Base-by-base conservation (phyloP, 2,797 vertebrate species). In the Poeciliopsis gracilis region DNA sequence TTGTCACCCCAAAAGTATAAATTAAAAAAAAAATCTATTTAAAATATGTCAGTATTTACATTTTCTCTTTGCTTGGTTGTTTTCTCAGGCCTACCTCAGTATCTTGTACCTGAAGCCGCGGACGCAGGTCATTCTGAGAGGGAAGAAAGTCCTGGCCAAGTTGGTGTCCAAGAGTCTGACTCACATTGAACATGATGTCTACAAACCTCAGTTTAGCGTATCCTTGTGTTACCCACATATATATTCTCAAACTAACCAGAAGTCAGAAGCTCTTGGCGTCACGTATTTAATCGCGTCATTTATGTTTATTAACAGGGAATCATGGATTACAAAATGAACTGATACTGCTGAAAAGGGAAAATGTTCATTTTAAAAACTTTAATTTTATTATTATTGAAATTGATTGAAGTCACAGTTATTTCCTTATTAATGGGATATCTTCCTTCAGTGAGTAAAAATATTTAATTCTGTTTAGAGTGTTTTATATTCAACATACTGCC, bases 51-150 rank as follows among this genome's bases (percentile, higher is more conserved):
- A 3, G 20, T 46, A n/a, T 15, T 53, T 46, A 66, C 9, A 2
- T 23, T 1, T 15, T 57, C 3, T 80, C 5, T 77, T 61, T 74
- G 18, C 87, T n/a, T 83, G 9, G 75, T 20, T 77, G 16, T 45
- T 13, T 6, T 79, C 53, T 66, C 88, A 97, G 96, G 96, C 94
- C 16, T 96, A 96, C 88, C 95, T 96, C 88, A 94, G 95, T 81
- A 94, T 97, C 88, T 91, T 97, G 55, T 97, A 97, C 83, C 93
- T 97, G 92, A 97, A 97, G 87, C 96, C 96, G 15, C 92, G 95
- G 74, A 95, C 94, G 79, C 96, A 97, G 87, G 93, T 97, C 61
- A 81, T 96, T 78, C 91, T 97, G 63, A 87, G 96, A 83, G 92
- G 95, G 78, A 95, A 94, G 93, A 96, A 96, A 86, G 94, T 96